Base-by-base conservation (phyloP, 1,140 invertebrate species). In the Caerostris extrusa region DNA sequence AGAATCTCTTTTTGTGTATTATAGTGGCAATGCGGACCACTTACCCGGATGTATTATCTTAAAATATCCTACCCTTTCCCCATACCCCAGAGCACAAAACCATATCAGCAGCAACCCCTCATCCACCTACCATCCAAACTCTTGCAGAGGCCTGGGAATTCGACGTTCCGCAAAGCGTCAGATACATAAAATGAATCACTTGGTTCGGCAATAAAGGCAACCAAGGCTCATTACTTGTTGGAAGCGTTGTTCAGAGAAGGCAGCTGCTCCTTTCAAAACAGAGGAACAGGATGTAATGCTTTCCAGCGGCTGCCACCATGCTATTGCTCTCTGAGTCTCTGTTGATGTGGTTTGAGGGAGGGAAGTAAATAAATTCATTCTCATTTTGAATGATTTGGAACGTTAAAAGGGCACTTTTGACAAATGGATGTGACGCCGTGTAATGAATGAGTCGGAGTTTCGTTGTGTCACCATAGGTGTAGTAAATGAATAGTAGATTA, bases 11-110 rank as follows among this genome's bases (percentile, higher is more conserved):
- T 77, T 12, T 77, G 34, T 34, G 34, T 53, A 2, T 34, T 34
- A 7, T 77, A 77, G 53, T 7, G 34, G 34, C 71, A 77, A 77
- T 12, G 50, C 7, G 53, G 34, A 53, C 53, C 69, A 77, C 71
- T 77, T 77, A 77, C 19, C 10, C 71, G 71, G 34, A 53, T 50
- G 50, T 77, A 77, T 77, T 77, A 77, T 77, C 71, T 77, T 77
- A 77, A 77, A 77, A 77, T 50, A 77, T 50, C 71, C 34, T 34
- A 50, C 71, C 71, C 71, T 34, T 50, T 53, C 19, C 69, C 19
- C 69, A 14, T 77, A n/a, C 34, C 53, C 53, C 12, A 50, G 7
- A 50, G 34, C 71, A 77, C 53, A 77, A 77, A 77, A 77, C 71
- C 34, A 53, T 77, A 77, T 77, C 34, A 53, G 10, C 34, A 34